Base-by-base conservation (phyloP, 2,888 invertebrate species). In the Anticlea derivata region DNA sequence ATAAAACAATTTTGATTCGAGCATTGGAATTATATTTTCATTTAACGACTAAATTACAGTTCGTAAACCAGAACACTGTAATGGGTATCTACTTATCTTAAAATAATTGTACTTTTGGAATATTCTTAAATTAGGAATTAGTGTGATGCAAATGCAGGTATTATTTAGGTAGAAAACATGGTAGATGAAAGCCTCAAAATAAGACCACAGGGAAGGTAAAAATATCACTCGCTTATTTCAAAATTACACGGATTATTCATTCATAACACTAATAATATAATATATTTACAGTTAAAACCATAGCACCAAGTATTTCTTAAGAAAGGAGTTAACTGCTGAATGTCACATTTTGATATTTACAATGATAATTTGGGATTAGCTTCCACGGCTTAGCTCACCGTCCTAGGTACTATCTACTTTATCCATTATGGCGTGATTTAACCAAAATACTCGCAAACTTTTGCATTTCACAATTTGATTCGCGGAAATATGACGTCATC, bases 11-110 rank as follows among this genome's bases (percentile, higher is more conserved):
- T 39, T 39, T 20, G 40, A 61, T 62, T 73, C 70, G 85, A 85
- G 83, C 83, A 80, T 77, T 76, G 76, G 56, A 80, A 74, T 73
- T 83, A 71, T 80, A 80, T 78, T 78, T 61, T 60, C 67, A n/a
- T n/a, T 61, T 58, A 55, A 61, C 17, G 4, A 17, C 17, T 17
- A 17, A 17, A n/a, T n/a, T n/a, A n/a, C n/a, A 11, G 12, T 11
- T 13, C 1, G 12, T 13, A n/a, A n/a, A 3, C 8, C 33, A 20
- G 2, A 8, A 33, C 20, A 6, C 5, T 17, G n/a, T 13, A 33
- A 31, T 5, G 7, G 30, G 31, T 3, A 5, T 17, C n/a, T 13
- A 12, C 11, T 5, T 3, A 17, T 27, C 17, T 26, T 26, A 33
- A 27, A 27, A 44, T 27, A 23, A 30, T 30, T 11, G 7, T 27